phyloP scores from a whole-genome alignment of 23 tunicate species.

The Diplosoma virens region DNA sequence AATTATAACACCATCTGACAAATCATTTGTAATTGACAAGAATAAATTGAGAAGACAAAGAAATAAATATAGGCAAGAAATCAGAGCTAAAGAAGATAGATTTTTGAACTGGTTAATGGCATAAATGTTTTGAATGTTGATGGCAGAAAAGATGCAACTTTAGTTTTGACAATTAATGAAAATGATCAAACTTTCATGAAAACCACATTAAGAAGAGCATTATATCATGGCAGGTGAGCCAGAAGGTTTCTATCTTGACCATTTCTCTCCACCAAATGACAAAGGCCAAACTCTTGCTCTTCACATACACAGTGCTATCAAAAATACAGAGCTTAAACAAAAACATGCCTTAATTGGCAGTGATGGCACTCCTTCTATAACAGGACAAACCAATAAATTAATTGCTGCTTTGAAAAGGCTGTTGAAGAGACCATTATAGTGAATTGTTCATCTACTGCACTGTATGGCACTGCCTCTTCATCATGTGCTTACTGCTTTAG shows the following conservation, averaged over 20 bases:
- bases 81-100: too few relatives aligned
- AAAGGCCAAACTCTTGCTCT: constrained; percentile 13
- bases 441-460: constrained; percentile 1
- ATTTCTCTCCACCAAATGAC: constrained; percentile 21
- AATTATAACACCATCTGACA: too few relatives aligned
- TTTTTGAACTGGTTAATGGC: too few relatives aligned
- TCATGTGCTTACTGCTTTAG: constrained; percentile 14
- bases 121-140: too few relatives aligned
- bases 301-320: neutral
- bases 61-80: too few relatives aligned
- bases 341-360: neutral
- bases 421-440: constrained; percentile 1
- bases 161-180: neutral
- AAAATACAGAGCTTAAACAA: neutral
- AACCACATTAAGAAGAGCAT: too few relatives aligned
- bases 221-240: constrained; percentile 20
- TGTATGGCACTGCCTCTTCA: neutral
- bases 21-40: too few relatives aligned
- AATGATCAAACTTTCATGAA: too few relatives aligned
- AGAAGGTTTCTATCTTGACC: constrained; percentile 14
- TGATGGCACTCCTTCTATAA: constrained; percentile 29
- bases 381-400: constrained; percentile 9
- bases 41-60: too few relatives aligned
- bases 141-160: too few relatives aligned
- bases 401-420: constrained; percentile 7